These are phyloP conservation scores for Magallana angulata DNA, from an alignment of 1,140 invertebrate species.

Conservation along the genomic window DNA sequence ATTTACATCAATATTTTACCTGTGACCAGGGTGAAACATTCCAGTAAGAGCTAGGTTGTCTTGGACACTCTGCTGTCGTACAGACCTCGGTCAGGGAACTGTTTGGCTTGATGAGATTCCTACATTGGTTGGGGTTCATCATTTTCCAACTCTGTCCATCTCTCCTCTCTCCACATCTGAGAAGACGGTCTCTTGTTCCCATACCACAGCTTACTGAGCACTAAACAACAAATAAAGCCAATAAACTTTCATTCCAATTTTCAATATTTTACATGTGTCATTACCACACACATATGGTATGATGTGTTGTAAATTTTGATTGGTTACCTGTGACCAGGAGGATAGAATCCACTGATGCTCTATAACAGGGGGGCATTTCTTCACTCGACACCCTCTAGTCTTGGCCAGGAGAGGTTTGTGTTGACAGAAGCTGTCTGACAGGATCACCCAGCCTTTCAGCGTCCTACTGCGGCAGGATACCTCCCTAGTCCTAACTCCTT, in stretches of 20 bases:
- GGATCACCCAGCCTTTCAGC: conserved; percentile 50
- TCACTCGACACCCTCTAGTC: conserved; percentile 33
- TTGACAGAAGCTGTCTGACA: conserved; percentile 61
- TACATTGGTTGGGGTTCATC: conserved; percentile 49
- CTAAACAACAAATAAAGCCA: conserved; percentile 43
- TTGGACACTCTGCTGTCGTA: conserved; percentile 47
- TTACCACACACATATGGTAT: background rate
- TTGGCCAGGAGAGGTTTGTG: conserved; percentile 37
- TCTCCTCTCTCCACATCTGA: conserved; percentile 54
- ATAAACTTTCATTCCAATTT: too few relatives aligned
- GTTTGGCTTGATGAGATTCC: conserved; percentile 39
- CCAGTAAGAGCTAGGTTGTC: conserved; percentile 58
- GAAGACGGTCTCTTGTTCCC: conserved; percentile 47
- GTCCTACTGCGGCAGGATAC: conserved; percentile 64
- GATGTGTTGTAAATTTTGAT: background rate
- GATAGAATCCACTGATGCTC: conserved; percentile 54
- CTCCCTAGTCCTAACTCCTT: conserved; percentile 55
- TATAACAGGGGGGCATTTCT: conserved; percentile 39
- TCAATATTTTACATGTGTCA: background rate
- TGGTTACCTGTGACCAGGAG: conserved; percentile 50
- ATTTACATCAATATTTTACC: conserved; percentile 63
- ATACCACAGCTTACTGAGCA: conserved; percentile 60
- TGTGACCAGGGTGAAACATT: conserved; percentile 64
- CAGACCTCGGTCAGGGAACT: conserved; percentile 51
- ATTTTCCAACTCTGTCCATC: conserved; percentile 43